Evolutionary conservation across 2,797 vertebrate species (phyloP), one percentile per base, ranked within the genome.

Genomic region (Hypotaenidia okinawae): DNA sequence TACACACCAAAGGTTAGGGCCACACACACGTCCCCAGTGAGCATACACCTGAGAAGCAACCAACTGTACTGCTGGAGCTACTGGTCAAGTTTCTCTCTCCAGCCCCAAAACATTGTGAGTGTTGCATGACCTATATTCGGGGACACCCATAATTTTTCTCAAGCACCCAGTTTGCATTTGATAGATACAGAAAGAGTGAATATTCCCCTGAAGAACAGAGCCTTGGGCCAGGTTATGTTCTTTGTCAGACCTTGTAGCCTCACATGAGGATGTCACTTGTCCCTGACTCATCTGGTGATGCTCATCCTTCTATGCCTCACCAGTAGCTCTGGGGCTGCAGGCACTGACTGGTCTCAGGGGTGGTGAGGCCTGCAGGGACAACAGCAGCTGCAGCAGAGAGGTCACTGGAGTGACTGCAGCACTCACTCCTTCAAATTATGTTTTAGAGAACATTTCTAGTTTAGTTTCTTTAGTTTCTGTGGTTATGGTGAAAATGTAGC

Each of bases 1-100:
- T 52, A 43, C 15, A 37, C 10, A 35, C 11, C 27, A 59, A 62
- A 52, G 1, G 0, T 39, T 64, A 52, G n/a, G 11, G 23, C 17
- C 4, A 2, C 49, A 59, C 30, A 74, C 6, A 3, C 16, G 66
- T 72, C 9, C 45, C 15, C 43, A 22, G 1, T 51, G 57, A 84
- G 35, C n/a, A n/a, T 25, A 2, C 13, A 3, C n/a, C 35, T 61
- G 54, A 83, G 24, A 13, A 80, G 28, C 27, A 76, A 14, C 27
- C 35, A 70, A 2, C 27, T 23, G 6, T 69, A 43, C 33, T 14
- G 35, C 25, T 43, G 19, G 8, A 17, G 15, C 68, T 54, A 27
- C 28, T 58, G 24, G 33, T 39, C 6, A 54, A 24, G 55, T 49
- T 62, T 51, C 24, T 61, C 62, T 52, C 47, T 84, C 25, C 63